These are phyloP conservation scores for Malurus splendens DNA, from an alignment of 2,797 vertebrate genomes.

Conservation along the genomic window DNA sequence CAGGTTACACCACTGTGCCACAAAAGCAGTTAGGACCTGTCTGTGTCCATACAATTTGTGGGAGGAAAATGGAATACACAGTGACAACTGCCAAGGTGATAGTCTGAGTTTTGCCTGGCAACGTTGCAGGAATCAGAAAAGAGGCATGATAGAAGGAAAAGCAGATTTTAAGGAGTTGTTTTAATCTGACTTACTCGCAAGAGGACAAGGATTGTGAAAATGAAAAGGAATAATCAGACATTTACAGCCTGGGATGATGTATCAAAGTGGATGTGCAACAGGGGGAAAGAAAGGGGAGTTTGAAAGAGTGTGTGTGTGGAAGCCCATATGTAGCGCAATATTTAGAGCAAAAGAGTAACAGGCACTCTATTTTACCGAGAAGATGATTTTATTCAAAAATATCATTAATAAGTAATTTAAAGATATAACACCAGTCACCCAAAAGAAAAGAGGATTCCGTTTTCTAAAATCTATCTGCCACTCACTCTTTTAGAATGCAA, in stretches of 20 bases:
- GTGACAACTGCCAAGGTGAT: not conserved
- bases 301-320: not conserved
- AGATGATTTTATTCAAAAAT: not conserved
- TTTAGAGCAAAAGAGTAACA: not conserved
- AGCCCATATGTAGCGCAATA: not conserved
- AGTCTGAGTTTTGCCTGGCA: not conserved
- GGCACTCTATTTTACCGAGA: not conserved
- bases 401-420: not conserved
- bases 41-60: not conserved
- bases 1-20: not conserved
- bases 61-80: not conserved
- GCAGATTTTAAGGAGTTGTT: not conserved
- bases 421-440: not conserved
- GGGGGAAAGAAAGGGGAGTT: not conserved
- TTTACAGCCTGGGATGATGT: not conserved
- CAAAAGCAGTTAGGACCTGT: not conserved
- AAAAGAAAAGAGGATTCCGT: not conserved
- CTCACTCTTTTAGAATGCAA: not conserved
- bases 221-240: not conserved
- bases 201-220: not conserved
- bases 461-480: not conserved
- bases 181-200: not conserved
- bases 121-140: not conserved
- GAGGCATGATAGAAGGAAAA: not conserved
- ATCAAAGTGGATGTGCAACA: not conserved